Evolutionary conservation across 1,140 invertebrate species (phyloP), one percentile per base, ranked within the genome.

Genomic region (Oryzaephilus surinamensis): DNA sequence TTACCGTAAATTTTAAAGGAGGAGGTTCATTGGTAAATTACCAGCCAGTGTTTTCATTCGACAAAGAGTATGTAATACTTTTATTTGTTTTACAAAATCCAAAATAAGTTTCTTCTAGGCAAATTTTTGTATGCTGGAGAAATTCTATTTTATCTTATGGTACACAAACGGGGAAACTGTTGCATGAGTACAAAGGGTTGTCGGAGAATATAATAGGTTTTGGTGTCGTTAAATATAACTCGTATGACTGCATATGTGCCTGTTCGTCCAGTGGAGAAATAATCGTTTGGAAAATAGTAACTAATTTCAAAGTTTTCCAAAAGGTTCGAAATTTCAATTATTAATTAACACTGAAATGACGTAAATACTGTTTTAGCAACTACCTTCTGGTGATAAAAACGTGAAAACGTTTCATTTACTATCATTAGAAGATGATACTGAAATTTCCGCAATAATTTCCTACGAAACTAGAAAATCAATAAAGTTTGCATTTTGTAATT

Each of bases 31-130:
- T 79, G 45, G 67, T 79, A 13, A 63, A 70, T 49, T 63, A 71
- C 55, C 56, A 65, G 12, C 75, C 77, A 11, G 37, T 78, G 16
- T 79, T 79, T 65, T 75, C 77, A 5, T 48, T 46, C 7, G 67
- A 76, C 59, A 71, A 70, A 62, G 70, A 76, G 77, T 79, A 65
- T 72, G 74, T 69, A n/a, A n/a, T n/a, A n/a, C 45, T 32, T 45
- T 7, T 27, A 45, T 40, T 43, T 21, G 50, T 30, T 42, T 29
- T 35, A 30, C 32, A 34, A 40, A 21, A 36, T 19, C 32, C 26
- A 26, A 10, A 15, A 23, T 17, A 16, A 21, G 55, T 40, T 46
- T 8, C 17, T 64, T 59, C 13, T 52, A 77, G 72, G 55, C 63
- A 60, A 43, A 46, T 80, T 6, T 76, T 73, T 46, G 62, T 77